A percentile compares a stretch with the other conserved stretches of the same genome.
These are phyloP conservation scores for Drosophila baimaii DNA, from an alignment of 1,140 invertebrate species.

Conservation along the genomic window DNA sequence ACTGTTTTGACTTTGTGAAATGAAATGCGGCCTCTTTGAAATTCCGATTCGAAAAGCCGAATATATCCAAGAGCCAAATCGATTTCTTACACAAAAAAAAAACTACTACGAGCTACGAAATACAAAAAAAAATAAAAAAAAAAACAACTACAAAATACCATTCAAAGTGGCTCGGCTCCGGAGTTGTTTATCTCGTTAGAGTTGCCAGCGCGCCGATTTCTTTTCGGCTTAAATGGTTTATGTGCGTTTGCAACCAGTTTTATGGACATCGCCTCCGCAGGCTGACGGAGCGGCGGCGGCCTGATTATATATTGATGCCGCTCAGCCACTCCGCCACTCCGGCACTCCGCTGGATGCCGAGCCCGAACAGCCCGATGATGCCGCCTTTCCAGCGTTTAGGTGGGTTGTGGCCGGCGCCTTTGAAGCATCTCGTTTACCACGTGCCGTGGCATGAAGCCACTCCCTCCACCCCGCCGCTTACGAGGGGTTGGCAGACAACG, in stretches of 20 bases:
- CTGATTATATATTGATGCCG: slow-evolving; percentile 61
- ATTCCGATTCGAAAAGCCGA: slow-evolving; percentile 61
- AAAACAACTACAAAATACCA: slow-evolving; percentile 51
- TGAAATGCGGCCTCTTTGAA: slow-evolving; percentile 81
- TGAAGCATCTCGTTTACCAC: slow-evolving; percentile 80
- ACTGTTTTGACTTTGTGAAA: slow-evolving; percentile 84
- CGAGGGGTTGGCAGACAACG: neutral
- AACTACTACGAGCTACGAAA: slow-evolving; percentile 15
- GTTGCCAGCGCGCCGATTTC: slow-evolving; percentile 73
- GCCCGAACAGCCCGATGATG: slow-evolving; percentile 12
- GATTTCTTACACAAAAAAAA: slow-evolving; percentile 65
- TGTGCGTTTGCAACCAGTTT: slow-evolving; percentile 81
- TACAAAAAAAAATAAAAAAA: slow-evolving; percentile 9
- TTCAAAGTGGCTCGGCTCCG: slow-evolving; percentile 58
- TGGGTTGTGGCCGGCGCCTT: slow-evolving; percentile 77
- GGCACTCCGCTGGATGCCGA: slow-evolving; percentile 24
- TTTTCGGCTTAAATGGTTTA: slow-evolving; percentile 82
- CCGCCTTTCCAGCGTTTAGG: slow-evolving; percentile 62
- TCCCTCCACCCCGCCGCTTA: slow-evolving; percentile 10
- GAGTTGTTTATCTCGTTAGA: slow-evolving; percentile 69
- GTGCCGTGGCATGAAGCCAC: slow-evolving; percentile 59
- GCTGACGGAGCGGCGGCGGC: slow-evolving; percentile 50
- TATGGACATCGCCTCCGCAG: slow-evolving; percentile 62
- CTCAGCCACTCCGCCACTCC: slow-evolving; percentile 7
- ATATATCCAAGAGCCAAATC: slow-evolving; percentile 50